Base-by-base conservation (phyloP, 2,113 vertebrate species). In the Cephalopterus ornatus region DNA sequence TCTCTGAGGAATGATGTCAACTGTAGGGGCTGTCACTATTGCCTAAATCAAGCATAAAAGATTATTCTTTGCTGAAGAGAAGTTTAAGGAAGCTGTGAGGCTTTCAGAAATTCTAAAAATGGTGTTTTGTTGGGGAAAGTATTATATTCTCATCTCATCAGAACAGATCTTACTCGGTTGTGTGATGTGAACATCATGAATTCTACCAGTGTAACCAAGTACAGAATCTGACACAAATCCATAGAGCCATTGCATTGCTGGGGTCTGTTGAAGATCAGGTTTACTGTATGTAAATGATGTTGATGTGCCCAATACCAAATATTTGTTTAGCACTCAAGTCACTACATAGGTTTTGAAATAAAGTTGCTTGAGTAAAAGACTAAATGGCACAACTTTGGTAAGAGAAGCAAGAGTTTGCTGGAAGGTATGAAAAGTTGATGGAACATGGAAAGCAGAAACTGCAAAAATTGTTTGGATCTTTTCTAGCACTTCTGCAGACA, bases 401-500 rank as follows among this genome's bases (percentile, higher is more conserved):
- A 42, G 33, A 80, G 35, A 59, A 86, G 61, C 13, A 74, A 37
- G 28, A 61, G 10, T 23, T 49, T 49, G 12, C 49, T 49, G 23
- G 23, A 26, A 12, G 39, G 19, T 41, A 80, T 41, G 41, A 75
- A 67, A 65, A 4, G 2, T 46, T 61, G 23, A 50, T 76, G 18
- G 52, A 95, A 68, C 6, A 46, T 15, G 9, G n/a, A 35, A 30
- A 89, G 33, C 33, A 82, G 68, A 91, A 86, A 55, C 39, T 89
- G 63, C 18, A 58, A 33, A 88, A 91, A 19, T 4, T 47, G 22
- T 70, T 88, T 86, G 50, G 71, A 28, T 21, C 42, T 93, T 37
- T 82, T 79, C 92, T 81, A 88, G 71, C 47, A 65, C 50, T 88
- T 95, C 78, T 50, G 46, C 83, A 97, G 71, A 75, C 28, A 83